Percentiles rank a stretch among this genome's conserved stretches.
Conservation (phyloP, 2,797 vertebrate genomes). For the Aviceda cuculoides region DNA sequence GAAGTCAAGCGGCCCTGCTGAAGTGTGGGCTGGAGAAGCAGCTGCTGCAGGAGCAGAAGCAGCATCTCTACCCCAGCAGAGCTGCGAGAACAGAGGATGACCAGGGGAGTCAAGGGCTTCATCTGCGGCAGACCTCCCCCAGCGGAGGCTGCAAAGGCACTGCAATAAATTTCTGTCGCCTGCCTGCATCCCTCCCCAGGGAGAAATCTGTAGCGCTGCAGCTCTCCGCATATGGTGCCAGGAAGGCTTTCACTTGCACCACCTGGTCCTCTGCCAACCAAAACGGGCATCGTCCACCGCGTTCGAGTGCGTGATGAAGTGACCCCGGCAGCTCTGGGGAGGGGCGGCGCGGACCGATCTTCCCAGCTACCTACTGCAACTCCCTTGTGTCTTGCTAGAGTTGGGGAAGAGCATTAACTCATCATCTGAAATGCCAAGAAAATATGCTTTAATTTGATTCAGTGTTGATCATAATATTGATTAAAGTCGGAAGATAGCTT, state of each 20-base stretch:
- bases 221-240: neutral
- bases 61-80: neutral
- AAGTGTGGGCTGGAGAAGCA: neutral
- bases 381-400: neutral
- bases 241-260: neutral
- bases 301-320: rapidly evolving
- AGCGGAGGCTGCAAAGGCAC: neutral
- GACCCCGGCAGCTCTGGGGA: neutral
- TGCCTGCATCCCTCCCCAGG: neutral
- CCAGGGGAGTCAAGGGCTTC: neutral
- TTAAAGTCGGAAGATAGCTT: neutral
- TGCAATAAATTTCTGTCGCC: neutral
- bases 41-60: neutral
- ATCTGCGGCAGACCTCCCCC: neutral
- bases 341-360: neutral
- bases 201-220: neutral
- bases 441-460: conserved; percentile 31
- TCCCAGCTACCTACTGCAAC: neutral
- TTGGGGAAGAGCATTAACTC: neutral
- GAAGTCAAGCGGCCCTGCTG: neutral
- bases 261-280: neutral
- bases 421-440: neutral
- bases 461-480: conserved; percentile 6
- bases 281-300: rapidly evolving
- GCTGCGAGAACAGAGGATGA: rapidly evolving